phyloP scores from a whole-genome alignment of 2,113 vertebrate species.

The Nycticorax nycticorax region DNA sequence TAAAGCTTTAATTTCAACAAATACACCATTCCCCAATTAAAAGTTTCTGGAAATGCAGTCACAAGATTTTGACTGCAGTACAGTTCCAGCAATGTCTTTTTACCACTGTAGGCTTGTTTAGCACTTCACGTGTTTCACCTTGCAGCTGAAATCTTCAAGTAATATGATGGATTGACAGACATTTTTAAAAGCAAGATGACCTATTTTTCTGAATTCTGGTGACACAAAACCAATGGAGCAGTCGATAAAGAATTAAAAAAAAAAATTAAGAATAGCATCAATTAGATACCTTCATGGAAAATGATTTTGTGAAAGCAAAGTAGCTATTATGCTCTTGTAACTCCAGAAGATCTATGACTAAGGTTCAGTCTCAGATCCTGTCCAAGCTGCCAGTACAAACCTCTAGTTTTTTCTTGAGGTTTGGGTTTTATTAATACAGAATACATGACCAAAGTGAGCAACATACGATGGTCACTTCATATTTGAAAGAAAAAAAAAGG shows the following conservation, averaged over 20 bases:
- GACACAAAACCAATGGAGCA: background rate
- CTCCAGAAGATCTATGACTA: background rate
- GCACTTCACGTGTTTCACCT: background rate
- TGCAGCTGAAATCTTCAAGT: background rate
- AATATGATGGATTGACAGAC: fast-evolving
- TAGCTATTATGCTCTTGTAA: background rate
- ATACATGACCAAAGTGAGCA: background rate
- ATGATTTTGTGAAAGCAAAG: background rate
- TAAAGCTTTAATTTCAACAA: background rate
- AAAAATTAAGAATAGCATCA: background rate
- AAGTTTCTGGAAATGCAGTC: background rate
- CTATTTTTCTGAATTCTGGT: background rate
- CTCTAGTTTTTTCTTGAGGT: background rate
- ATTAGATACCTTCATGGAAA: background rate
- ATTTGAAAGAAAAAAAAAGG: background rate
- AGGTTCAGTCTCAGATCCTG: background rate
- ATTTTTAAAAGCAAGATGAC: background rate
- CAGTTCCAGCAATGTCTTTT: background rate
- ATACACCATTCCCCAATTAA: background rate
- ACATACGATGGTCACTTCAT: background rate
- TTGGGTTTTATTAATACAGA: background rate
- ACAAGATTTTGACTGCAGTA: background rate
- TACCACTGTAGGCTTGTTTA: background rate
- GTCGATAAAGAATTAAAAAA: background rate
- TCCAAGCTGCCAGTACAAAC: background rate